A percentile compares a stretch with the other conserved stretches of the same genome.
Evolutionary conservation across 2,888 invertebrate genomes (phyloP).

Genomic region (Drosophila koepferae): DNA sequence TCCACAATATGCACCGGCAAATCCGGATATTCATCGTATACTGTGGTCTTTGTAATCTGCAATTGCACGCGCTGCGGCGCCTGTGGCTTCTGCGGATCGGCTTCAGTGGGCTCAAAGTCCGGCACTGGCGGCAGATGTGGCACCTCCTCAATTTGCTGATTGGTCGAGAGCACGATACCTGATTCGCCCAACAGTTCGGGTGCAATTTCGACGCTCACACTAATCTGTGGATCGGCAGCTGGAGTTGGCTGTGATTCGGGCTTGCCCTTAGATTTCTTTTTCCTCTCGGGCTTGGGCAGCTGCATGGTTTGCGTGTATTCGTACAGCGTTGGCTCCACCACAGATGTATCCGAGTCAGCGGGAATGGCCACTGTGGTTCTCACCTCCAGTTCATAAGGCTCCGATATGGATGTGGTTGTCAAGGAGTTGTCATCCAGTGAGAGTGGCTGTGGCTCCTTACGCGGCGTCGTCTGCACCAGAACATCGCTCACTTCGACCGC

Average conservation of each 20-base stretch:
- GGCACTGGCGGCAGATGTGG: conserved; percentile 51
- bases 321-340: conserved; percentile 76
- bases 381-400: conserved; percentile 85
- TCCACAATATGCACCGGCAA: conserved; percentile 70
- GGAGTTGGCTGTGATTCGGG: not conserved
- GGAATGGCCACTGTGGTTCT: conserved; percentile 88
- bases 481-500: conserved; percentile 66
- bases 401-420: conserved; percentile 75
- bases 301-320: conserved; percentile 82
- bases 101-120: conserved; percentile 22
- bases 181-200: conserved; percentile 67
- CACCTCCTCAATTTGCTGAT: conserved; percentile 58
- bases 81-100: conserved; percentile 34
- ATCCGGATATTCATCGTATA: conserved; percentile 77
- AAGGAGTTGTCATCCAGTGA: conserved; percentile 74
- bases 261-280: conserved; percentile 81
- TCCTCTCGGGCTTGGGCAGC: conserved; percentile 79
- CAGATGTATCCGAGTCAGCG: conserved; percentile 86
- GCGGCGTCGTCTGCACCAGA: conserved; percentile 82
- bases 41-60: conserved; percentile 81
- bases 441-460: conserved; percentile 53
- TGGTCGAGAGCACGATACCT: conserved; percentile 69
- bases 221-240: conserved; percentile 72
- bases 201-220: conserved; percentile 80
- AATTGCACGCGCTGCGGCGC: conserved; percentile 75